Conservation (phyloP, 2,113 vertebrate species). For the Gulo gulo region DNA sequence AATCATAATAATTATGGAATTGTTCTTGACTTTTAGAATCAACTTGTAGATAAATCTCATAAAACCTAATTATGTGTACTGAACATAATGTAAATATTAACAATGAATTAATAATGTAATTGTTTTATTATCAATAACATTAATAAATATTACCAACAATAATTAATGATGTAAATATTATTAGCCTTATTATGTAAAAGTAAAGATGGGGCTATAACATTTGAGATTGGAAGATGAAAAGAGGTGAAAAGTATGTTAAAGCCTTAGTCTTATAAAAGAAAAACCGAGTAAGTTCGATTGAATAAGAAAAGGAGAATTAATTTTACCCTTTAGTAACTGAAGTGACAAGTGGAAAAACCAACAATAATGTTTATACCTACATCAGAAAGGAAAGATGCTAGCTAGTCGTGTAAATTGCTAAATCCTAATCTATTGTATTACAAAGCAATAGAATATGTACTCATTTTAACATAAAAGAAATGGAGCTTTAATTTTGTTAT, state of each 20-base stretch:
- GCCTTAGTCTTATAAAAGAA: not conserved
- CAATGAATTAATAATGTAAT: not conserved
- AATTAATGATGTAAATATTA: not conserved
- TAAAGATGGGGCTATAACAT: not conserved
- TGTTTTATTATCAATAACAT: not conserved
- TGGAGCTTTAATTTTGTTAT: not conserved
- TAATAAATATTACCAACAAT: not conserved
- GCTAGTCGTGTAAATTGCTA: not conserved
- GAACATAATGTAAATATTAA: not conserved
- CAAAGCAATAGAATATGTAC: not conserved
- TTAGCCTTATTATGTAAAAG: not conserved
- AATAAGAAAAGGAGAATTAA: not conserved
- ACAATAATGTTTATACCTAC: not conserved
- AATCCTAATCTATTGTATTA: not conserved
- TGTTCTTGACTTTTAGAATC: not conserved
- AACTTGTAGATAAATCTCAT: not conserved
- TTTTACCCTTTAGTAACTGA: not conserved
- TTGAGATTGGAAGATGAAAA: not conserved
- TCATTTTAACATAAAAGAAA: not conserved
- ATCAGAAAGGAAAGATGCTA: not conserved
- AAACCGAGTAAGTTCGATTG: not conserved
- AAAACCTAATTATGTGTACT: not conserved
- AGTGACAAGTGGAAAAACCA: not conserved
- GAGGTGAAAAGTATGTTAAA: not conserved
- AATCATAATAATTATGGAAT: no score